Conservation (phyloP, 2,113 vertebrate species). For the Pogona vitticeps region DNA sequence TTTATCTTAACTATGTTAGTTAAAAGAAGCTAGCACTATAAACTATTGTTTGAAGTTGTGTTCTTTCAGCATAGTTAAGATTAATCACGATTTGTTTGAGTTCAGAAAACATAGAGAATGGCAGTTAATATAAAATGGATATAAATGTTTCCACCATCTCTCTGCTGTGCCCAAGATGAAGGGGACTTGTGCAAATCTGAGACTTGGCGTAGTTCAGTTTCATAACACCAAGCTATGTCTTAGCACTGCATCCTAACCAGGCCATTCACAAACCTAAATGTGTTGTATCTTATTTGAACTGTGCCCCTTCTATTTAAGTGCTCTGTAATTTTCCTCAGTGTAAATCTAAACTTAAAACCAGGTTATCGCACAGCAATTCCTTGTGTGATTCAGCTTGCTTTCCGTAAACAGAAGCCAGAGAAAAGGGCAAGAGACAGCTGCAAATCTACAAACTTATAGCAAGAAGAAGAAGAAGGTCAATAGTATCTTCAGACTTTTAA, state of each 20-base stretch:
- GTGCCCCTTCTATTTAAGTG: not conserved
- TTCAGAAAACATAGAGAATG: not conserved
- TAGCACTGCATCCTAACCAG: not conserved
- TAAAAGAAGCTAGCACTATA: not conserved
- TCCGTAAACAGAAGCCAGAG: constrained; percentile 12
- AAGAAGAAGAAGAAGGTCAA: constrained; percentile 10
- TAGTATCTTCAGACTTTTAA: constrained; percentile 19
- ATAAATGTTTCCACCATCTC: not conserved
- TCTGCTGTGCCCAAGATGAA: too few species aligned
- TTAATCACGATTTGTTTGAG: not conserved
- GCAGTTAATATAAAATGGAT: not conserved
- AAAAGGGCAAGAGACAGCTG: constrained; percentile 7
- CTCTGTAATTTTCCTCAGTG: not conserved
- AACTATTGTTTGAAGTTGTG: not conserved
- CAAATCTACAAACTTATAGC: not conserved
- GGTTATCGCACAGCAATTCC: not conserved
- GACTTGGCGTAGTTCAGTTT: not conserved
- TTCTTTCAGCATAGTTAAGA: not conserved
- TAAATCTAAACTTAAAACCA: not conserved
- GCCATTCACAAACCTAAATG: not conserved
- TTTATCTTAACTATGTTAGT: not conserved
- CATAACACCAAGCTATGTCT: not conserved
- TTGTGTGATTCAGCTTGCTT: not conserved
- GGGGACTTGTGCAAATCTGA: not conserved
- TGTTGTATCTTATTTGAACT: not conserved